Evolutionary conservation across 2,888 invertebrate species (phyloP), one percentile per base, ranked within the genome.

Genomic region (Lamellibrachia columna): DNA sequence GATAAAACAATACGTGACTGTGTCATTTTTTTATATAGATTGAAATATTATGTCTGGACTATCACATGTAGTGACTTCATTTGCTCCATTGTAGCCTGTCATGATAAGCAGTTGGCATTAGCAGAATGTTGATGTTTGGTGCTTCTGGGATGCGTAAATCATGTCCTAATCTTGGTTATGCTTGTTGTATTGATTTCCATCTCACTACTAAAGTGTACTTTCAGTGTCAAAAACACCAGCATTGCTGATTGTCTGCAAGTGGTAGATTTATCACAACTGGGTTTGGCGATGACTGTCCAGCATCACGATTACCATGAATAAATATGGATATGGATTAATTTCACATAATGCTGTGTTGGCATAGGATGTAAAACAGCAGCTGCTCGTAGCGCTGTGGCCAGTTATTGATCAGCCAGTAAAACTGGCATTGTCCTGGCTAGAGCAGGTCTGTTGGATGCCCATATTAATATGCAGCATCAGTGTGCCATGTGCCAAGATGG

Each of bases 341-440:
- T 75, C 58, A 75, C 75, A 75, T 75, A 75, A 75, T 75, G 75
- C 75, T 75, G 4, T 75, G 75, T 75, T 75, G 22, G 75, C 75
- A 75, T n/a, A 75, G 15, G 75, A 75, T 75, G 75, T 75, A 75
- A 75, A 75, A 75, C 75, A 75, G 75, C 75, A 75, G 75, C 75
- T 75, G 75, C 22, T 22, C 6, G 75, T 75, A 11, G 75, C 15
- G 75, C 75, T 75, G 75, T 75, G 75, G 75, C 75, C 75, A 75
- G 15, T 22, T 75, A 75, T 75, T 75, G 75, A 75, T 75, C 75
- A 75, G 2, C 55, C 75, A 22, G n/a, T 75, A 75, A 75, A 75
- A 75, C 22, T 22, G 22, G 75, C 75, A 75, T 75, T 75, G 75
- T 75, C 75, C 75, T 75, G 75, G n/a, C 75, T 75, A 75, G 75